Base-by-base conservation (phyloP, 1,140 invertebrate genomes). In the Meteorus sp. region DNA sequence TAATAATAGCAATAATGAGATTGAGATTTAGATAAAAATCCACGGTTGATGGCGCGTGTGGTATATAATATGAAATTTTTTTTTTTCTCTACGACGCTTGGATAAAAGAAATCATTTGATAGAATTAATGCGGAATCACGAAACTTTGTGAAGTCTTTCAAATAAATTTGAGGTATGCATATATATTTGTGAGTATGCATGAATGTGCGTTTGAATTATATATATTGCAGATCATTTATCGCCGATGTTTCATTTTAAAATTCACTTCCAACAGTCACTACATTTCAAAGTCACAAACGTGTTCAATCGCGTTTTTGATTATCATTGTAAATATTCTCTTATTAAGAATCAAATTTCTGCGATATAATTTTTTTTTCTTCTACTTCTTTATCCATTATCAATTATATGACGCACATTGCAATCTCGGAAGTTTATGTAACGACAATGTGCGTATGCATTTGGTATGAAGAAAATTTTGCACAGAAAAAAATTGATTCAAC, bases 291-390 rank as follows among this genome's bases (percentile, higher is more conserved):
- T 56, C 27, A 45, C 29, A 29, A 19, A 27, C 55, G 31, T 35
- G 54, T 39, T 35, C 31, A 57, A 57, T 48, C 55, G 13, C 33
- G 13, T 20, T 48, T 27, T 47, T 13, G 17, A 50, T 57, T 33
- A 57, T 41, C 23, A 41, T 39, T 48, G 19, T 39, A 7, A 39
- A 39, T n/a, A n/a, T 13, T 4, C 9, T 43, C 27, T 27, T 37
- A 57, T 57, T 57, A 50, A 41, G 33, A 48, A 48, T 57, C 45
- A 57, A 57, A 57, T 57, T 50, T 50, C 54, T 22, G 15, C 7
- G 15, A 20, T 8, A 5, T 20, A 20, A 44, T 20, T 20, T 44
- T 20, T 44, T 22, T 20, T 22, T n/a, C 13, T 44, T 44, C 6
- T 44, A 5, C 27, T 29, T 29, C 9, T 29, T 9, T 51, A 17